Base-by-base conservation (phyloP, 2,797 vertebrate species). In the Diplodus sargus region DNA sequence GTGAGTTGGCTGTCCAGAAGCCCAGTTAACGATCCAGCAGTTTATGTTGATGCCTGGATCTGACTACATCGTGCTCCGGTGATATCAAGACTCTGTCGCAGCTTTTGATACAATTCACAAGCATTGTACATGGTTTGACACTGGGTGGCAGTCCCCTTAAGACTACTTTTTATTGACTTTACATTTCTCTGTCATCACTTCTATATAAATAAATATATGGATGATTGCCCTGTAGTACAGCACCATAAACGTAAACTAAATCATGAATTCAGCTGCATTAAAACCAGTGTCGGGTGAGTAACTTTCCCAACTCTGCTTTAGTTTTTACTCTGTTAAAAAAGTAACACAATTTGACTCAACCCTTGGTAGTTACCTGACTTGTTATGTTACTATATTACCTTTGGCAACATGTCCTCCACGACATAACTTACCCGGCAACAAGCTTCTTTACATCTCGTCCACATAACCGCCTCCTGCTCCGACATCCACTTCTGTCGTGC, bases 101-200 rank as follows among this genome's bases (percentile, higher is more conserved):
- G 18, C 56, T 65, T 20, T 11, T 60, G 16, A 60, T 59, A 17
- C 63, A 22, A 48, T 63, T 76, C 30, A 76, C 45, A 52, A 73
- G 23, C 34, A 51, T 23, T 51, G 22, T 18, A 52, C 2, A 13
- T 17, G 45, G 18, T 14, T 30, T 34, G 30, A 34, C 30, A 7
- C 30, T 34, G 30, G 7, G 30, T 34, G 30, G 30, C 30, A 34
- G 30, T 66, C 34, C 7, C 34, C 34, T 34, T 9, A 34, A 34
- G 34, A 34, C 34, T 8, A 8, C 34, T 34, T 34, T 34, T 34
- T 34, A 34, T 0, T 34, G 34, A 34, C 52, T 65, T 13, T 16
- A 16, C 22, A 10, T 66, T 52, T 34, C 20, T 39, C 20, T 52
- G 20, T 39, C 8, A 52, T 66, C 28, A 51, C 14, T 11, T 39